Evolutionary conservation across 2,113 vertebrate species (phyloP).

Genomic region (Syrrhaptes paradoxus): DNA sequence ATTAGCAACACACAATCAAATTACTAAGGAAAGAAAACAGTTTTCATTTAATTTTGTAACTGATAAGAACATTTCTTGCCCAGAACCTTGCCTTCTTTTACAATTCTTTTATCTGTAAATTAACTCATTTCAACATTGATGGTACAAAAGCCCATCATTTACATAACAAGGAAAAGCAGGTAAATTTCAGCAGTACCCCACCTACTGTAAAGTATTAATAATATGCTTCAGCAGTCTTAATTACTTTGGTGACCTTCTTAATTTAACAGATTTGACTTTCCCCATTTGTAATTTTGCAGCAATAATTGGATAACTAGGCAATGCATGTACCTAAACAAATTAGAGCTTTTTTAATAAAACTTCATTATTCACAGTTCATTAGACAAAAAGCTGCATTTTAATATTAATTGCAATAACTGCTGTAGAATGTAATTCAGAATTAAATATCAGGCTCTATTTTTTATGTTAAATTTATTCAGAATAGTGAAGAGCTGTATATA

Average conservation of each 20-base stretch:
- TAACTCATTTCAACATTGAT: slow-evolving; percentile 35
- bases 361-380: slow-evolving; percentile 79
- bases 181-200: slow-evolving; percentile 50
- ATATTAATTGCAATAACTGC: slow-evolving; percentile 66
- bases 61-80: slow-evolving; percentile 3
- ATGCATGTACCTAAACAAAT: slow-evolving; percentile 78
- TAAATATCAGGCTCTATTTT: slow-evolving; percentile 3
- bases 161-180: slow-evolving; percentile 51
- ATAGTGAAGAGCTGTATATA: not conserved
- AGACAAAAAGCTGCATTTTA: slow-evolving; percentile 68
- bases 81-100: not conserved
- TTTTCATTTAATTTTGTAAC: slow-evolving; percentile 22
- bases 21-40: not conserved
- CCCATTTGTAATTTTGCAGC: slow-evolving; percentile 72
- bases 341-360: slow-evolving; percentile 73
- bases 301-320: slow-evolving; percentile 79
- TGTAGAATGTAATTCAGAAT: slow-evolving; percentile 36
- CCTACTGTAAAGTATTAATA: slow-evolving; percentile 72
- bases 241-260: slow-evolving; percentile 77
- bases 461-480: slow-evolving; percentile 12
- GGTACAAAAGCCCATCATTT: slow-evolving; percentile 8
- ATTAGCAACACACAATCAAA: not conserved
- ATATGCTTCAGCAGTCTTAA: slow-evolving; percentile 79
- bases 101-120: slow-evolving; percentile 34
- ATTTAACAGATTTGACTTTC: slow-evolving; percentile 76